These are phyloP conservation scores for Varanus komodoensis DNA, from an alignment of 2,113 vertebrate species.

Conservation along the genomic window DNA sequence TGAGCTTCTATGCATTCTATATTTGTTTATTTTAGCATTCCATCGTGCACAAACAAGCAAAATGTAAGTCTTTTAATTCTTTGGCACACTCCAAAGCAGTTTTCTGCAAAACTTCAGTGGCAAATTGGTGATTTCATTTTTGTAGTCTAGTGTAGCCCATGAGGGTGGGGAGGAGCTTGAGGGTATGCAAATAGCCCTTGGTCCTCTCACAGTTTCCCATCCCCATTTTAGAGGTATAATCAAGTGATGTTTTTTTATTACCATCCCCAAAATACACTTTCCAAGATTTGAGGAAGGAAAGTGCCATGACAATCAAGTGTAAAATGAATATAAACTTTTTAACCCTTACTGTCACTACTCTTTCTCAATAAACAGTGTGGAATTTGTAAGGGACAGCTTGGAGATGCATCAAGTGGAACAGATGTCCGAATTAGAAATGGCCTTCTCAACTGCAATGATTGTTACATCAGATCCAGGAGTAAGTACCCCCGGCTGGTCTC, in stretches of 20 bases:
- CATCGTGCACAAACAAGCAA: too few relatives aligned
- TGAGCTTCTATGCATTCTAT: too few relatives aligned
- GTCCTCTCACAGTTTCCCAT: too few relatives aligned
- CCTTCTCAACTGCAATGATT: conserved; percentile 95
- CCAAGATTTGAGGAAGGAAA: too few relatives aligned
- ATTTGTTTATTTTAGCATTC: too few relatives aligned
- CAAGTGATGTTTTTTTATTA: background rate
- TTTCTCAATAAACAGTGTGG: conserved; percentile 84
- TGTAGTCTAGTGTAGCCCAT: too few relatives aligned
- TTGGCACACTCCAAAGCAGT: too few relatives aligned
- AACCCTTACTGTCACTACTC: background rate
- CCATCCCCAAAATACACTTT: background rate
- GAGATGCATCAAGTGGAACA: conserved; percentile 91
- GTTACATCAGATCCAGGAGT: conserved; percentile 95
- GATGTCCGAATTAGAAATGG: conserved; percentile 96
- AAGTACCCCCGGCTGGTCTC: conserved; percentile 69
- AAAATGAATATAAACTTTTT: background rate
- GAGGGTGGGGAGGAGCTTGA: too few relatives aligned
- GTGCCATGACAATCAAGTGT: background rate
- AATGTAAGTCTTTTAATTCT: too few relatives aligned
- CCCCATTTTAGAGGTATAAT: background rate
- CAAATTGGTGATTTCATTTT: too few relatives aligned
- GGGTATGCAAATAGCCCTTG: too few relatives aligned
- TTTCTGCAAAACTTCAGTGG: too few relatives aligned
- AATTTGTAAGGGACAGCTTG: conserved; percentile 94